phyloP scores from a whole-genome alignment of 1,140 invertebrate species.

The Bursaphelenchus mucronatus region DNA sequence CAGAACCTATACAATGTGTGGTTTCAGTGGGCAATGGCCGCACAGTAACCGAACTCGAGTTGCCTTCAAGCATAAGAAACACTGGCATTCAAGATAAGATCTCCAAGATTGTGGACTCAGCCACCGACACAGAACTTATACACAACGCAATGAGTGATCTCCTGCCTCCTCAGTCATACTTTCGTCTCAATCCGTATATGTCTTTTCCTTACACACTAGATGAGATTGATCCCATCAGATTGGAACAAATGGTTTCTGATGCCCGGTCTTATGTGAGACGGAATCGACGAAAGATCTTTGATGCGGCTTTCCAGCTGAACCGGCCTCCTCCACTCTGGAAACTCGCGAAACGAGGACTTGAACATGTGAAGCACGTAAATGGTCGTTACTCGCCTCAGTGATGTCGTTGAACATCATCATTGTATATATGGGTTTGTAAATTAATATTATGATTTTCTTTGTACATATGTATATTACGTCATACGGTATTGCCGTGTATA shows the following conservation, averaged over 20 bases:
- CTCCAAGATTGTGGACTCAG: constrained; percentile 77
- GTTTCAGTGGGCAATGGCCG: constrained; percentile 78
- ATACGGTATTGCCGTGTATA: too few relatives aligned
- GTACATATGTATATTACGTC: too few relatives aligned
- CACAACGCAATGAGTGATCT: constrained; percentile 78
- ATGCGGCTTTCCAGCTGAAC: constrained; percentile 38
- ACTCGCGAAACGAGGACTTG: neutral
- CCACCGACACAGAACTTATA: constrained; percentile 78
- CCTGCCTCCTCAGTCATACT: constrained; percentile 74
- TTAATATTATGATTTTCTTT: too few relatives aligned
- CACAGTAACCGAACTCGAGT: constrained; percentile 49
- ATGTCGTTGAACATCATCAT: neutral
- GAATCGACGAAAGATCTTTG: constrained; percentile 47
- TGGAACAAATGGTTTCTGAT: constrained; percentile 52
- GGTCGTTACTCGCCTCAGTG: constrained; percentile 19
- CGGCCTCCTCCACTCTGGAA: constrained; percentile 2
- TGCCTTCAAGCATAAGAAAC: constrained; percentile 40
- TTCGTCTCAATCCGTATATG: constrained; percentile 82
- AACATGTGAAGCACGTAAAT: neutral
- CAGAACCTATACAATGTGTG: constrained; percentile 74
- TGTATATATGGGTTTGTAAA: too few relatives aligned
- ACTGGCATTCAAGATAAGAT: constrained; percentile 72
- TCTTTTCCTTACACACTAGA: constrained; percentile 76
- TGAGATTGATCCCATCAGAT: constrained; percentile 68
- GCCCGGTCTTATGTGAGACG: constrained; percentile 52